Base-by-base conservation (phyloP, 2,113 vertebrate species). In the Coturnix japonica region DNA sequence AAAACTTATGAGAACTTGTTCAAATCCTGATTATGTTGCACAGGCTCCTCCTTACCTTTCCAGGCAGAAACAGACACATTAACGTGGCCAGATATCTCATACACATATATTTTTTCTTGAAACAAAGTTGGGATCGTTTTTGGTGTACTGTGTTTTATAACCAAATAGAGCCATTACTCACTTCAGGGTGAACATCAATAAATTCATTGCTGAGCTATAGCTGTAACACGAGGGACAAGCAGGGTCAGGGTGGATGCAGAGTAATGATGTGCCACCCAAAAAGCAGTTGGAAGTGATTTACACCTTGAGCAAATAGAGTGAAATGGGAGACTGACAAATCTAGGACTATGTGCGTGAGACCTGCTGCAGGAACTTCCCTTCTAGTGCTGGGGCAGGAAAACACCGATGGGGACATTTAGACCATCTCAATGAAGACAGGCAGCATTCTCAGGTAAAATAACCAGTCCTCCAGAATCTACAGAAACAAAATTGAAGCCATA, bases 51-150 rank as follows among this genome's bases (percentile, higher is more conserved):
- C 31, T 64, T 47, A 67, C 30, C 21, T 28, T 60, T 79, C 54
- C 16, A 41, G n/a, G 26, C 9, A 61, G 85, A 76, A 53, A 17
- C 7, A 71, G 11, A 1, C 19, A 82, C 0, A 1, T 37, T 61
- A 31, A 26, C 9, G 5, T 26, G 20, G 26, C 7, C 72, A 41
- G 23, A 11, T 57, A 60, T 22, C 31, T 67, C 53, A 61, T 18
- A 57, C 6, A 3, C 12, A 4, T 47, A 4, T 20, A 23, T 63
- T 88, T 80, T 76, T 85, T 15, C 41, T 73, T 3, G 7, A 86
- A 90, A 63, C 0, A 1, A 39, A 81, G 46, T 4, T 3, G 9
- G 28, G 18, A 11, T 7, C 0, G 0, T 5, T 83, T 91, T 44
- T 69, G 20, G 43, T 70, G n/a, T 44, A 4, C 26, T 76, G 46